Evolutionary conservation across 2,113 vertebrate species (phyloP).

Genomic region (Seriola dumerili): DNA sequence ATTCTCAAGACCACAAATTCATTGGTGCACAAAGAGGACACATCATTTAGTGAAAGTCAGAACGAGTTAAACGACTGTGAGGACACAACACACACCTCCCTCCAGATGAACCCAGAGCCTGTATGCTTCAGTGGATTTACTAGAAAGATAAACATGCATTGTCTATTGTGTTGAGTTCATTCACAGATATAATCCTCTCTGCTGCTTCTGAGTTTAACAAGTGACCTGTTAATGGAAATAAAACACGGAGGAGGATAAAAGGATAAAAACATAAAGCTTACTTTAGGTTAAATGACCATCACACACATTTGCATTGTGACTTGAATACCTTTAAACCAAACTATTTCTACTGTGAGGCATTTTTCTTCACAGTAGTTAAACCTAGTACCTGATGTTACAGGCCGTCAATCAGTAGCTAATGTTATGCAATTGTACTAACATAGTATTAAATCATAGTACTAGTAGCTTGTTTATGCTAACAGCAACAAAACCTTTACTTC

Average conservation of each 20-base stretch:
- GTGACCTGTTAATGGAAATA: too few relatives aligned
- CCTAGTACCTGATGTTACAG: neutral
- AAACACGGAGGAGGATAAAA: neutral
- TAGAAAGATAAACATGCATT: neutral
- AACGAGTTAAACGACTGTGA: neutral
- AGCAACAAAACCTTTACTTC: neutral
- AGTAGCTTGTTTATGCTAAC: accelerated
- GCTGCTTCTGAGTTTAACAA: too few relatives aligned
- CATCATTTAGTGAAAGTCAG: neutral
- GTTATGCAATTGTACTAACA: neutral
- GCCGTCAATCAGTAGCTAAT: neutral
- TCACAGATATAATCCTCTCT: neutral
- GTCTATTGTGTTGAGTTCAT: too few relatives aligned
- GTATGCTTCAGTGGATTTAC: neutral
- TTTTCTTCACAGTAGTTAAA: neutral
- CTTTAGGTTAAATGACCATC: neutral
- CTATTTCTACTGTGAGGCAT: neutral
- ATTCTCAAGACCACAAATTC: neutral
- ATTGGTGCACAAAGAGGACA: neutral
- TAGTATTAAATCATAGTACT: accelerated
- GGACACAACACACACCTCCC: neutral
- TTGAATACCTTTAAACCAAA: neutral
- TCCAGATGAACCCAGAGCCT: neutral
- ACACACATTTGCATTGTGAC: neutral
- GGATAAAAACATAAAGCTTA: neutral